Evolutionary conservation across 1,140 invertebrate genomes (phyloP), one percentile per base, ranked within the genome.

Genomic region (Pectinophora gossypiella): DNA sequence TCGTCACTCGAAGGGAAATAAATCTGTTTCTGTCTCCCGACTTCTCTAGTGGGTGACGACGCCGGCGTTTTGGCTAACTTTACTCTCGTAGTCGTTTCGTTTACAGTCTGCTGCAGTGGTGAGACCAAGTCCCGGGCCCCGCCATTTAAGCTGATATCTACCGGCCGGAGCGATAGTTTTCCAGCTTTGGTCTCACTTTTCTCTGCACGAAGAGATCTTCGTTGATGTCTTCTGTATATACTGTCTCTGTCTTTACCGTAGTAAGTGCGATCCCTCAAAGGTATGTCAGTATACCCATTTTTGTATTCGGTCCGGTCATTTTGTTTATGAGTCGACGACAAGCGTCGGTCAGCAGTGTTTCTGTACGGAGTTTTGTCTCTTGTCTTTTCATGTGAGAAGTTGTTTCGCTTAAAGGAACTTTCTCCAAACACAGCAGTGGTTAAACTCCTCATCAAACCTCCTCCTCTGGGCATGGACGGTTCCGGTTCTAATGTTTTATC

Each of bases 401-500:
- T 73, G 48, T 76, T 78, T 49, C 71, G 68, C 68, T 76, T 84
- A 51, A 92, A 93, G 0, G 92, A 90, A 68, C 92, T 93, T 61
- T 94, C 92, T n/a, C 87, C 84, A 51, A 90, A 90, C 0, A 95
- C 89, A 23, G 90, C 88, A 0, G 91, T 90, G 1, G 92, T 93
- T 12, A 92, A 90, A 68, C 90, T 91, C 61, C 90, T 88, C 60
- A 90, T 81, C 3, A 92, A 79, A 15, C 38, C 38, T n/a, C n/a
- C n/a, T 45, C 79, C 83, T 64, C 76, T 71, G 48, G 85, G 60
- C 64, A 64, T 73, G 51, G 45, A 72, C 36, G 69, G 86, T 88
- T 89, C 92, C 0, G 93, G 91, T 57, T 93, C 93, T 19, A 92
- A 67, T 0, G 92, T 93, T 75, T 91, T 91, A 52, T 94, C 93